Evolutionary conservation across 2,797 vertebrate species (phyloP).

Genomic region (Chiloscyllium punctatum): DNA sequence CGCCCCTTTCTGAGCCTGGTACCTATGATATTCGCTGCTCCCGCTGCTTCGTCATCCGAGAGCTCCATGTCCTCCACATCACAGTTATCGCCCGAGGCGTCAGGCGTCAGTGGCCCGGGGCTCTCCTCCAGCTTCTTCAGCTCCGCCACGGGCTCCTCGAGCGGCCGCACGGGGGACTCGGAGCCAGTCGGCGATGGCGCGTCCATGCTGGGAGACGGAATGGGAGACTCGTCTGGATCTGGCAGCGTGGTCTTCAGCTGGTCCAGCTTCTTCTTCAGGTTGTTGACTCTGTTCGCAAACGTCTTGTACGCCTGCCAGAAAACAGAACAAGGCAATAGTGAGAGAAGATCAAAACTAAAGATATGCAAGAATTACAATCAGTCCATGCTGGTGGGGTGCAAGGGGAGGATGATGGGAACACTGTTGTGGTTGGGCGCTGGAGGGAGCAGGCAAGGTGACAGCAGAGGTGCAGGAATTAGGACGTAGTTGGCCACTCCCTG

Average conservation of each 20-base stretch:
- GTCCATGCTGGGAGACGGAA: conserved; percentile 86
- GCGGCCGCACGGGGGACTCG: conserved; percentile 79
- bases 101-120: conserved; percentile 59
- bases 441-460: too few species aligned
- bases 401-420: not conserved
- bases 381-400: not conserved
- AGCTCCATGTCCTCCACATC: conserved; percentile 90
- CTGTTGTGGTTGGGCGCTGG: not conserved
- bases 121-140: conserved; percentile 42
- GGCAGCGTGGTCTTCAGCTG: conserved; percentile 83
- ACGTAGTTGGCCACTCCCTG: too few species aligned
- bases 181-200: conserved; percentile 90
- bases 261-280: conserved; percentile 91
- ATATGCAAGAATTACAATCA: not conserved
- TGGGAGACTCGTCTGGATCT: conserved; percentile 82
- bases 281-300: conserved; percentile 85
- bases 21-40: conserved; percentile 65
- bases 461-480: not conserved
- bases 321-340: not conserved
- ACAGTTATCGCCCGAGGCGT: conserved; percentile 65
- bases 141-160: conserved; percentile 55
- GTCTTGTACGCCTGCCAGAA: conserved; percentile 82
- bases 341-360: not conserved
- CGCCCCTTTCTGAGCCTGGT: conserved; percentile 37
- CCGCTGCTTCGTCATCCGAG: conserved; percentile 78